Conservation (phyloP, 30 jellyfish, hydroid and myxozoan genomes). For the Hydractinia echinata region DNA sequence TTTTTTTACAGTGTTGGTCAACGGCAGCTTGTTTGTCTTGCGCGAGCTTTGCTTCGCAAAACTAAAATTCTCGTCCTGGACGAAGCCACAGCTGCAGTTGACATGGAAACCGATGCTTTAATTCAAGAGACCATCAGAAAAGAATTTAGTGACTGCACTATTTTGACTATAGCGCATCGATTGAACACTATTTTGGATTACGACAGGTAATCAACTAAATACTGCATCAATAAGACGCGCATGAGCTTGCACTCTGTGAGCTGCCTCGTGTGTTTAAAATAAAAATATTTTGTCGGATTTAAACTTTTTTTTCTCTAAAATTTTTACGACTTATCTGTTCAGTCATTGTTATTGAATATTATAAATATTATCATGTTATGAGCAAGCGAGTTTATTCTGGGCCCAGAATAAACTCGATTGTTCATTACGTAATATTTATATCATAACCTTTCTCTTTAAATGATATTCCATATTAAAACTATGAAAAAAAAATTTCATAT, state of each 20-base stretch:
- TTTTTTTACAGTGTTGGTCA: slow-evolving; percentile 97
- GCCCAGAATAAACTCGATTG: not conserved
- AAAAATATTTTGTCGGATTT: not conserved
- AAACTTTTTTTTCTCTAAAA: not conserved
- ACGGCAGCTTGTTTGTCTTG: slow-evolving; percentile 96
- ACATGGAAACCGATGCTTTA: slow-evolving; percentile 90
- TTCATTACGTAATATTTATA: not conserved
- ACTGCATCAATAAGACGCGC: not conserved
- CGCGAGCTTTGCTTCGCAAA: slow-evolving; percentile 91
- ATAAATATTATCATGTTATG: no score
- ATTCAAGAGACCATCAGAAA: slow-evolving; percentile 86
- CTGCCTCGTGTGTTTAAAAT: not conserved
- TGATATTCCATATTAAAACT: not conserved
- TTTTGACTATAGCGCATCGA: slow-evolving; percentile 95
- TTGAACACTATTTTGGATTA: slow-evolving; percentile 91
- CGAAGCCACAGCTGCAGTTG: slow-evolving; percentile 99
- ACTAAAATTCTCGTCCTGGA: slow-evolving; percentile 74
- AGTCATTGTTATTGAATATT: no score
- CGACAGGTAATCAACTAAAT: slow-evolving; percentile 53
- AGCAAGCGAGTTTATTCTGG: no score
- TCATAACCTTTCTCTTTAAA: not conserved
- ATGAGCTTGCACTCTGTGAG: not conserved
- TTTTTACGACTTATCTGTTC: not conserved
- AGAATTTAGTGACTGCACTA: slow-evolving; percentile 76
- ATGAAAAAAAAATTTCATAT: not conserved